Evolutionary conservation across 2,113 vertebrate species (phyloP).

Genomic region (Lepisosteus osseus): DNA sequence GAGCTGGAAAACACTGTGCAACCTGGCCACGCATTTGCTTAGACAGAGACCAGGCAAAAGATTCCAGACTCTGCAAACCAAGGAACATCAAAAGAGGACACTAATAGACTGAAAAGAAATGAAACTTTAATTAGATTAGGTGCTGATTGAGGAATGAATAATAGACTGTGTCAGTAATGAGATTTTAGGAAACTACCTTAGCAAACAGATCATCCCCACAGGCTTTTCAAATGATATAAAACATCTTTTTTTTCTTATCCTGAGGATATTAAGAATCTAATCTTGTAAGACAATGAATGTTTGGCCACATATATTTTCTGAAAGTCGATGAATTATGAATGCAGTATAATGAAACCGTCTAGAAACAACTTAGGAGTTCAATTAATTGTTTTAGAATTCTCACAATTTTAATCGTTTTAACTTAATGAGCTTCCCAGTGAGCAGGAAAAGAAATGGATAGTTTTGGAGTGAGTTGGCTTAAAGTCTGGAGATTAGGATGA

Average conservation of each 20-base stretch:
- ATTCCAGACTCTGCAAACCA: neutral
- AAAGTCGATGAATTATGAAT: conserved; percentile 23
- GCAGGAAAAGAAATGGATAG: no score
- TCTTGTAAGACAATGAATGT: conserved; percentile 14
- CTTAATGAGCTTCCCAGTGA: no score
- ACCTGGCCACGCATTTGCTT: neutral
- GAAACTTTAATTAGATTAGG: conserved; percentile 7
- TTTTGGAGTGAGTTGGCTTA: no score
- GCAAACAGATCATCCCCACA: conserved; percentile 6
- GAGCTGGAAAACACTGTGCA: neutral
- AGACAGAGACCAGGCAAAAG: conserved; percentile 1
- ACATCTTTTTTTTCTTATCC: neutral
- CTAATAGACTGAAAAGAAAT: conserved; percentile 8
- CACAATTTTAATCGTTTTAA: no score
- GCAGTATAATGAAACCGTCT: conserved; percentile 18
- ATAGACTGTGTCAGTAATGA: conserved; percentile 17
- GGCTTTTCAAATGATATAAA: conserved; percentile 12
- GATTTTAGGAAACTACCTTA: conserved; percentile 17
- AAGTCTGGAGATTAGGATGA: no score
- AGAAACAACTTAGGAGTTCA: conserved; percentile 4
- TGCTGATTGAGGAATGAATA: conserved; percentile 11
- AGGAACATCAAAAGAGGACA: neutral
- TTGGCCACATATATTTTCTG: conserved; percentile 9
- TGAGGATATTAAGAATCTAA: conserved; percentile 15
- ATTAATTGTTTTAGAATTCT: neutral